A percentile compares a stretch with the other conserved stretches of the same genome.
Evolutionary conservation across 2,797 vertebrate species (phyloP).

Genomic region (Tauraco hartlaubi): DNA sequence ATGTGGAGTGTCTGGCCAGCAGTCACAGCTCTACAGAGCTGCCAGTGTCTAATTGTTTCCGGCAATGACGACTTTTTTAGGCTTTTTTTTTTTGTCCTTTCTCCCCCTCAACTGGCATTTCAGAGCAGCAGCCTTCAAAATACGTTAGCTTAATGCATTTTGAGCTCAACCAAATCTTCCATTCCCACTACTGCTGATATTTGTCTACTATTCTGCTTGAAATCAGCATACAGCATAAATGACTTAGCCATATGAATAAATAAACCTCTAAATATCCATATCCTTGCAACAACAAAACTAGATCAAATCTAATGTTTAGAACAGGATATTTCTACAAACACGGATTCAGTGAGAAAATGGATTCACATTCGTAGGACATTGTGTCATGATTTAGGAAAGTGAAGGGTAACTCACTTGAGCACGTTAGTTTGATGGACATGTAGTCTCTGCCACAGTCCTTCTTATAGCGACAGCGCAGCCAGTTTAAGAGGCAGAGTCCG

Average conservation of each 20-base stretch:
- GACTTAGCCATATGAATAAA: background rate
- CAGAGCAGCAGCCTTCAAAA: background rate
- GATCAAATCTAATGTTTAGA: background rate
- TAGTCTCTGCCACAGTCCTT: constrained; percentile 84
- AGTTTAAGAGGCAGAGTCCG: constrained; percentile 77
- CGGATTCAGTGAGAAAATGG: background rate
- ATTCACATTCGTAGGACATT: background rate
- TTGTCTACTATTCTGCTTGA: background rate
- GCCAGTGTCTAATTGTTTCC: background rate
- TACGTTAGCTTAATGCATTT: constrained; percentile 26
- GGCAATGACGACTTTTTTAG: background rate
- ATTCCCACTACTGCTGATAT: background rate
- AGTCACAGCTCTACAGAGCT: background rate
- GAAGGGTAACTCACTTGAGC: constrained; percentile 85
- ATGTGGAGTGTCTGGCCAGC: background rate
- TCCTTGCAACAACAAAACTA: background rate
- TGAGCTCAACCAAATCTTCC: background rate
- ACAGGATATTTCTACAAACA: background rate
- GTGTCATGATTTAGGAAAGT: background rate
- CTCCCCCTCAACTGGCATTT: background rate
- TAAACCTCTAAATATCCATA: background rate
- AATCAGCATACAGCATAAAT: background rate
- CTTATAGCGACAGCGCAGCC: constrained; percentile 84
- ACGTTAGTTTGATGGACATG: constrained; percentile 91
- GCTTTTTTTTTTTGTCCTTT: background rate